phyloP scores from a whole-genome alignment of 2,113 vertebrate species.

The Onychorhynchus coronatus region DNA sequence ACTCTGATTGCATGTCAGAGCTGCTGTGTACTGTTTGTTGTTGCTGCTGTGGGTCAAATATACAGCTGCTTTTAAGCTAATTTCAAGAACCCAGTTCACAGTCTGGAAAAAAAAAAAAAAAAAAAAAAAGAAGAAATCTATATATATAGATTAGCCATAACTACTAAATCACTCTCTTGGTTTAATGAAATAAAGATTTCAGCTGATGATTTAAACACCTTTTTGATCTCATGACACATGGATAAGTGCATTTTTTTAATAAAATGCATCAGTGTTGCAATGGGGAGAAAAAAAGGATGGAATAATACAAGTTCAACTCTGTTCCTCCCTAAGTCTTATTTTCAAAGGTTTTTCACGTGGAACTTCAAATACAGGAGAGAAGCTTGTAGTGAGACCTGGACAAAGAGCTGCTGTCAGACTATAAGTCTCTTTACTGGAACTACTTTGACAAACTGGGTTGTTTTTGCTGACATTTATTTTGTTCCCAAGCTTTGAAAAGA shows the following conservation, averaged over 20 bases:
- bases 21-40: slow-evolving; percentile 53
- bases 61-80: slow-evolving; percentile 19
- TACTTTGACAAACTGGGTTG: neutral
- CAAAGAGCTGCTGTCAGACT: neutral
- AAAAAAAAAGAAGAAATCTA: neutral
- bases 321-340: neutral
- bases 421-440: neutral
- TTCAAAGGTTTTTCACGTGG: neutral
- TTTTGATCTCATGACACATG: neutral
- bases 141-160: neutral
- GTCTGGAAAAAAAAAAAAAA: neutral
- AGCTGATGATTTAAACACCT: neutral
- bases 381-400: neutral
- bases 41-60: slow-evolving; percentile 55
- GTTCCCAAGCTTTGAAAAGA: neutral
- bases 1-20: slow-evolving; percentile 38
- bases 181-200: neutral
- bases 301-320: neutral
- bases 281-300: neutral
- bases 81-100: slow-evolving; percentile 12
- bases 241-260: neutral
- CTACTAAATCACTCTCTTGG: neutral
- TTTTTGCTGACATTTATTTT: neutral
- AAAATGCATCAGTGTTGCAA: neutral
- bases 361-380: neutral